Conservation (phyloP, 2,888 invertebrate species). For the Torymus texanus region DNA sequence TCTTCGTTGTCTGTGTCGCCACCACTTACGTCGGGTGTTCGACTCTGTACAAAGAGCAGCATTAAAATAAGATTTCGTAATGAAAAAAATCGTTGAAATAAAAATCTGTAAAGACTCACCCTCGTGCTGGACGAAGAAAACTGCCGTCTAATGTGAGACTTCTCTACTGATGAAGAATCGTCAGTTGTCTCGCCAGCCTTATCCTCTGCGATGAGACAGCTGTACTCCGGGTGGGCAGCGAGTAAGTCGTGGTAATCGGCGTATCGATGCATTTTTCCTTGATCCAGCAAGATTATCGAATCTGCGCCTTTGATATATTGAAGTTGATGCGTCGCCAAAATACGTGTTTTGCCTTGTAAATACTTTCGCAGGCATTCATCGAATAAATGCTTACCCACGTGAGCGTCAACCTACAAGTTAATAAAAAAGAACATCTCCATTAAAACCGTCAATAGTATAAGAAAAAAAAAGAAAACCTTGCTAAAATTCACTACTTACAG, state of each 20-base stretch:
- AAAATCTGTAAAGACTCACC: constrained; percentile 59
- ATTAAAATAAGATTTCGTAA: no score
- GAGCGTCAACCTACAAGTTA: constrained; percentile 79
- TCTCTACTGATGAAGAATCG: constrained; percentile 58
- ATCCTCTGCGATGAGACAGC: constrained; percentile 63
- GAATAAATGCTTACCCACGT: constrained; percentile 85
- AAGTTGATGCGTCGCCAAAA: constrained; percentile 87
- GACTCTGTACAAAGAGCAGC: constrained; percentile 63
- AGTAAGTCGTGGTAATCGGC: constrained; percentile 67
- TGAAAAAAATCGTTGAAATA: not conserved
- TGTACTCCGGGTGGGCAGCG: constrained; percentile 66
- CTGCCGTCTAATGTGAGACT: constrained; percentile 62
- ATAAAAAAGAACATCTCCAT: not conserved
- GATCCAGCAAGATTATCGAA: constrained; percentile 77
- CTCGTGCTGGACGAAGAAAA: constrained; percentile 69
- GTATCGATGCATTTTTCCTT: constrained; percentile 66
- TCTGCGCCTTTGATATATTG: constrained; percentile 80
- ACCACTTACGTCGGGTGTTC: constrained; percentile 67
- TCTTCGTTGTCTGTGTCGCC: constrained; percentile 63
- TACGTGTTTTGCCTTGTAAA: constrained; percentile 82
- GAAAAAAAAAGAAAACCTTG: not conserved
- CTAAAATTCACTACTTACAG: constrained; percentile 73
- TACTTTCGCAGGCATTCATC: constrained; percentile 83
- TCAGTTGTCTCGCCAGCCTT: constrained; percentile 14
- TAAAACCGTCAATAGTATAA: not conserved